Percentiles rank a stretch among this genome's conserved stretches.
Conservation (phyloP, 2,113 vertebrate genomes). For the Campylomormyrus numenius region DNA sequence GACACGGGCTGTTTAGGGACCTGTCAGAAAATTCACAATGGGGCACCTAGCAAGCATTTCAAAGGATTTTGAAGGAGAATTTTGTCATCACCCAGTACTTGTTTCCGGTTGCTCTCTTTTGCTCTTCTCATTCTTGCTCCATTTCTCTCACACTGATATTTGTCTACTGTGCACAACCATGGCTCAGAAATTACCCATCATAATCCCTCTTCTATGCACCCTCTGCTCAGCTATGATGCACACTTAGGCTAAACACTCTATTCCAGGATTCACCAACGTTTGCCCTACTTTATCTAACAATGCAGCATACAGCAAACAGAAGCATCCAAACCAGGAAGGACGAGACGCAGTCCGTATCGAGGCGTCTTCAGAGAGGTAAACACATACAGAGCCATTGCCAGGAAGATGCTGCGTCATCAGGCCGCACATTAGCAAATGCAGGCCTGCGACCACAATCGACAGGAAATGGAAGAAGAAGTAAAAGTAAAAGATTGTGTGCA, state of each 20-base stretch:
- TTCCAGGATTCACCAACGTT: not conserved
- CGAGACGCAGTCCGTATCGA: not conserved
- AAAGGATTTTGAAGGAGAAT: not conserved
- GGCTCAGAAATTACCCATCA: not conserved
- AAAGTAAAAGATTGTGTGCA: not conserved
- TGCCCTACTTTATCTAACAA: not conserved
- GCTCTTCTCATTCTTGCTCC: not conserved
- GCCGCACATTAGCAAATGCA: not conserved
- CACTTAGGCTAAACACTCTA: not conserved
- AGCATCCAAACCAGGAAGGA: not conserved
- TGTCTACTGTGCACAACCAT: not conserved
- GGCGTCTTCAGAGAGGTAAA: not conserved
- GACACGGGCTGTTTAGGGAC: not conserved
- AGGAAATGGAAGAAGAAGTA: constrained; percentile 15
- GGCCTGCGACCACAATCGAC: not conserved
- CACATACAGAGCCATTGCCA: not conserved
- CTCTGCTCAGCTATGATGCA: not conserved
- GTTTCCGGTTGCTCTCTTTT: not conserved
- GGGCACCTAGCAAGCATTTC: not conserved
- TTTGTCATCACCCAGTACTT: not conserved
- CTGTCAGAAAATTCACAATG: not conserved
- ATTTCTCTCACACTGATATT: not conserved
- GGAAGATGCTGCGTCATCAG: not conserved
- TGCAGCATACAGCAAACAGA: not conserved
- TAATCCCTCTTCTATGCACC: not conserved